Evolutionary conservation across 1,140 invertebrate genomes (phyloP).

Genomic region (Hyphantria cunea): DNA sequence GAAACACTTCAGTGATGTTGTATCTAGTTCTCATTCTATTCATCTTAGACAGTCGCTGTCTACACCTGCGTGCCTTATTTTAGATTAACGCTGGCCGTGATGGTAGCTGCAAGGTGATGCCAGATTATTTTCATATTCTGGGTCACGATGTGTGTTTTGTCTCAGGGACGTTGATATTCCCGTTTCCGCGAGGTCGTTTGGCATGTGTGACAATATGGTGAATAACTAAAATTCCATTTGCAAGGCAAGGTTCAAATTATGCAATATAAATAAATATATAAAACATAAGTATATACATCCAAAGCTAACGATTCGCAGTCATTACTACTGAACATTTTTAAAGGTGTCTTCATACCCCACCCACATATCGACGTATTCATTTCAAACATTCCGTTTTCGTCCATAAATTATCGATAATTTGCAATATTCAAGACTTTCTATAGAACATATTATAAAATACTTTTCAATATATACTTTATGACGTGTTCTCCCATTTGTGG

Average conservation of each 20-base stretch:
- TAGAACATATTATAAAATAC: constrained; percentile 10
- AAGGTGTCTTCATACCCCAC: not conserved
- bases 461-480: constrained; percentile 16
- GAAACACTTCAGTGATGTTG: not conserved
- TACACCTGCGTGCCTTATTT: constrained; percentile 74
- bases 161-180: constrained; percentile 63
- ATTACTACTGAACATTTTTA: too few relatives aligned
- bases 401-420: constrained; percentile 10
- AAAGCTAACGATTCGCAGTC: too few relatives aligned
- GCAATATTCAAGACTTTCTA: constrained; percentile 23
- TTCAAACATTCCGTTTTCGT: constrained; percentile 3
- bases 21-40: constrained; percentile 43
- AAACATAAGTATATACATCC: not conserved
- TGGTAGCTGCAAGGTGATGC: constrained; percentile 65
- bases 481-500: constrained; percentile 17
- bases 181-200: constrained; percentile 40
- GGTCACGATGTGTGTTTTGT: constrained; percentile 67
- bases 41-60: constrained; percentile 42
- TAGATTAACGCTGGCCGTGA: constrained; percentile 60
- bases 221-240: constrained; percentile 13
- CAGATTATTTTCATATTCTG: constrained; percentile 75
- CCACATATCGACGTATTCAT: constrained; percentile 10
- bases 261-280: constrained; percentile 3
- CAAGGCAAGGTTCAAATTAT: not conserved
- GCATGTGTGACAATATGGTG: constrained; percentile 19